phyloP scores from a whole-genome alignment of 2,113 vertebrate species.

The Brachypteracias leptosomus region DNA sequence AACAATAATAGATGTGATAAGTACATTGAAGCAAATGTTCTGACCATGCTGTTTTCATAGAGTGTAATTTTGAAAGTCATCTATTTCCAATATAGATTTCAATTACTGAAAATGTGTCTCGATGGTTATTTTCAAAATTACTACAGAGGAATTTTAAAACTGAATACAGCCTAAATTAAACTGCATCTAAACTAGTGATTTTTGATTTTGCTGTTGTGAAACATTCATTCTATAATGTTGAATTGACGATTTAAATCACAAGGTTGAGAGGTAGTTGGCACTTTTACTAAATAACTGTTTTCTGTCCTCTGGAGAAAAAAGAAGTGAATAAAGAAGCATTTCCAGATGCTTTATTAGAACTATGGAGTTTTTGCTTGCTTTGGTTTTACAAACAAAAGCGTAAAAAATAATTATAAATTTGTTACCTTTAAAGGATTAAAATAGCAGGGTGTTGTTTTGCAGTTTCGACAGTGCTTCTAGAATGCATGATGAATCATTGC shows the following conservation, averaged over 20 bases:
- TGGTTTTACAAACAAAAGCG: background rate
- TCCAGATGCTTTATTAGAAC: background rate
- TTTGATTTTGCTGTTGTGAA: background rate
- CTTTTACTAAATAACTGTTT: background rate
- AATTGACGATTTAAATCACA: background rate
- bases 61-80: background rate
- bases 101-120: background rate
- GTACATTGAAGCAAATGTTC: background rate
- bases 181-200: background rate
- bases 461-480: slow-evolving; percentile 61
- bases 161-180: background rate
- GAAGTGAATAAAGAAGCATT: background rate
- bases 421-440: slow-evolving; percentile 64
- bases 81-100: background rate
- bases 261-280: background rate
- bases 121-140: background rate
- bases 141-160: background rate
- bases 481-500: slow-evolving; percentile 74
- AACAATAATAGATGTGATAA: background rate
- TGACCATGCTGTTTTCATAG: background rate
- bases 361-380: background rate
- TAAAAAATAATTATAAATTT: background rate
- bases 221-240: background rate
- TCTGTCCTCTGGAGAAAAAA: background rate
- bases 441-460: slow-evolving; percentile 64